Evolutionary conservation across 2,797 vertebrate genomes (phyloP).

Genomic region (Crypturellus tataupa): DNA sequence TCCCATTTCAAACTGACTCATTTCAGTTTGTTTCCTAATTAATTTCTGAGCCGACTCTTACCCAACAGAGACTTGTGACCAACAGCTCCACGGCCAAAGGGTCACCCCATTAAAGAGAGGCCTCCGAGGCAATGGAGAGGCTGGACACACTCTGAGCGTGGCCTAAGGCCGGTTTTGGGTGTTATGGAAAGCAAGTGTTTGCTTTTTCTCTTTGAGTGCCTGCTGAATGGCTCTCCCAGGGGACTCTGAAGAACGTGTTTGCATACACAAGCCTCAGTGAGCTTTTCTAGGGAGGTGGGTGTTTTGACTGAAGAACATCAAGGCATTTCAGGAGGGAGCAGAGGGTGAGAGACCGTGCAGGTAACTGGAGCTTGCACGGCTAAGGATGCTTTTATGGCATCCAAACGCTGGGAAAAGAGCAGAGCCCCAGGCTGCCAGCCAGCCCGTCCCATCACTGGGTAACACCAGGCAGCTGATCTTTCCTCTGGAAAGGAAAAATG

Average conservation of each 20-base stretch:
- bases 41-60: neutral
- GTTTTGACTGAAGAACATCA: neutral
- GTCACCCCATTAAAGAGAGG: neutral
- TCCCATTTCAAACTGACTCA: neutral
- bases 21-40: constrained; percentile 1
- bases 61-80: neutral
- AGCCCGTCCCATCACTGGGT: neutral
- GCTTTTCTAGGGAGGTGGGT: neutral
- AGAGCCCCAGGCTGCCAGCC: neutral
- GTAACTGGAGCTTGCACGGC: neutral
- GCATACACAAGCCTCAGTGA: neutral
- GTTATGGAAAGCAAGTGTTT: neutral
- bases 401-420: neutral
- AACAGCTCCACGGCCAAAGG: constrained; percentile 31
- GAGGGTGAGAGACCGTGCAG: neutral
- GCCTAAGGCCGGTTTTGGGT: neutral
- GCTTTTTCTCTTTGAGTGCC: neutral
- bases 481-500: neutral
- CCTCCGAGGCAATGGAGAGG: neutral
- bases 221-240: neutral
- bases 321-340: neutral
- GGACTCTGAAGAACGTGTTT: neutral
- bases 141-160: neutral
- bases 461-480: neutral
- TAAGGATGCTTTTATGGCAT: neutral